Base-by-base conservation (phyloP, 2,888 invertebrate genomes). In the Polia nebulosa region DNA sequence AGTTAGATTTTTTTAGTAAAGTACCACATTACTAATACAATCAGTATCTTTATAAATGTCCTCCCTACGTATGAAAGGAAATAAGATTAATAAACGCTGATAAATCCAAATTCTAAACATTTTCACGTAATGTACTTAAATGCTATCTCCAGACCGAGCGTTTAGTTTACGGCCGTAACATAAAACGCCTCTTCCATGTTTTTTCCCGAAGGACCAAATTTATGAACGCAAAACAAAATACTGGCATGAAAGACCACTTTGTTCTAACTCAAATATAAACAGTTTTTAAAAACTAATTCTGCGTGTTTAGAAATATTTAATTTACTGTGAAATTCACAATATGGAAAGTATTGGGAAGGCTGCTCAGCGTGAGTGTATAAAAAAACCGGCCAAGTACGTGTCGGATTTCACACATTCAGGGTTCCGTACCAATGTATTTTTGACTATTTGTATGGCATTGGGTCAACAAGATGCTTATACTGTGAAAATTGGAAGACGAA, bases 101-200 rank as follows among this genome's bases (percentile, higher is more conserved):
- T 29, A 32, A 51, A 60, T 17, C 32, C 17, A 25, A 27, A 27
- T 52, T 44, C 20, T 5, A 17, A 36, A 56, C 36, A 55, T 34
- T 45, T 70, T 44, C 49, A 27, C 55, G 36, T 59, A 22, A 59
- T 55, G 32, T 56, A 39, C 4, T 51, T 20, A 44, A 60, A 41
- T 11, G 22, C 34, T 60, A 49, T 36, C 15, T 47, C 2, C 72
- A 44, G 17, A 44, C 49, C 9, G 17, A 27, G 8, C 11, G 13
- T 34, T 52, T 32, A 61, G 15, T 64, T 59, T 51, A 69, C 52
- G 55, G n/a, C 17, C n/a, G 36, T 15, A 45, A 72, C 52, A 62
- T 63, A 65, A 61, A 77, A 70, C 52, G 39, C 55, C 64, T 65
- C 34, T 72, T 53, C 17, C 44, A 55, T 56, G 63, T 72, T 66